Evolutionary conservation across 2,113 vertebrate species (phyloP).

Genomic region (Antigone vipio): DNA sequence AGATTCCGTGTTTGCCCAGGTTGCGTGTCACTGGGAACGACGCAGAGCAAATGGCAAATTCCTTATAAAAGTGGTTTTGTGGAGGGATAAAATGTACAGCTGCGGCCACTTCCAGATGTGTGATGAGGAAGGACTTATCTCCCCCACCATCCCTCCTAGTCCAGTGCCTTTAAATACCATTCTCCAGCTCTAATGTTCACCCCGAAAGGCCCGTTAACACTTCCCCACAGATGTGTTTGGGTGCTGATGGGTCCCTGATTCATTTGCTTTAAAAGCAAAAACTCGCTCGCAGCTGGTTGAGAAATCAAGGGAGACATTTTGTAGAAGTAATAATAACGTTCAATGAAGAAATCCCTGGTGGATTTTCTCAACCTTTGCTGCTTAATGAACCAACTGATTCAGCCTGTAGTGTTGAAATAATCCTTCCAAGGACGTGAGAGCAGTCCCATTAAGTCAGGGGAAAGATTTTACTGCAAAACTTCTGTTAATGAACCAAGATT

Average conservation of each 20-base stretch:
- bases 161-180: background rate
- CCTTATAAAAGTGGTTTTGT: background rate
- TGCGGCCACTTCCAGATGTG: constrained; percentile 8
- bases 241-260: constrained; percentile 9
- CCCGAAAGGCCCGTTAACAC: constrained; percentile 12
- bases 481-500: constrained; percentile 2
- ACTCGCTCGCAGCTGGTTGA: background rate
- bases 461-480: background rate
- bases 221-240: constrained; percentile 32
- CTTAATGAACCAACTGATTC: constrained; percentile 50
- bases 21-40: background rate
- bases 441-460: background rate
- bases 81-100: background rate
- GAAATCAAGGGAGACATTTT: background rate
- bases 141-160: background rate
- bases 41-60: background rate
- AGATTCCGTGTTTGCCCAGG: background rate
- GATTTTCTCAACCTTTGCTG: constrained; percentile 21
- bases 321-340: background rate
- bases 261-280: background rate
- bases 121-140: background rate
- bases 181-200: background rate
- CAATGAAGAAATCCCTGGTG: background rate
- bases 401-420: constrained; percentile 34
- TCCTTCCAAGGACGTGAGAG: constrained; percentile 18